These are phyloP conservation scores for Prunella himalayana DNA, from an alignment of 2,113 vertebrate genomes.

Conservation along the genomic window DNA sequence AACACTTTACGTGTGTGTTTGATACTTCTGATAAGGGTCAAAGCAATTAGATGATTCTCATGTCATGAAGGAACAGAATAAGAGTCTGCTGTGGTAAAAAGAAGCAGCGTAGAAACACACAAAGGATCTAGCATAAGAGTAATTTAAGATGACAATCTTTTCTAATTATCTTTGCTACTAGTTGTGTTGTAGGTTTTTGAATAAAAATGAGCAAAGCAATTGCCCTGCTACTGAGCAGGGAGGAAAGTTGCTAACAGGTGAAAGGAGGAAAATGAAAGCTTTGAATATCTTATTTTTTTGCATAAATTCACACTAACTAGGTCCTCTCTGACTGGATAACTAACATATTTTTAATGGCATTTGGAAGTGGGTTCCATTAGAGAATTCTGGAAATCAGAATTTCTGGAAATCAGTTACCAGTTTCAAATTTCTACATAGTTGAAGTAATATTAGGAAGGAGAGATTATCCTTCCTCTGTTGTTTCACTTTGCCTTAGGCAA, in stretches of 20 bases:
- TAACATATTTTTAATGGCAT: background rate
- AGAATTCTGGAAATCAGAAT: background rate
- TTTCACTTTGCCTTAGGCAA: background rate
- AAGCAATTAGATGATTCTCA: background rate
- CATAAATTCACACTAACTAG: background rate
- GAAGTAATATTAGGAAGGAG: background rate
- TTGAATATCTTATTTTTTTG: background rate
- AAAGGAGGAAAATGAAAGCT: background rate
- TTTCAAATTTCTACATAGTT: background rate
- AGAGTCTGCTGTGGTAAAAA: background rate
- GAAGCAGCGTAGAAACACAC: background rate
- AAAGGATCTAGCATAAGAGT: background rate
- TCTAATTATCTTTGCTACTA: background rate
- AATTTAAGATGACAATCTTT: background rate
- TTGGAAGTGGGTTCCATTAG: background rate
- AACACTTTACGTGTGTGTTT: background rate
- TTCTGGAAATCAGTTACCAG: background rate
- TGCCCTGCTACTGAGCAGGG: background rate
- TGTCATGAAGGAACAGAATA: background rate
- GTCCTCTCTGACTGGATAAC: background rate
- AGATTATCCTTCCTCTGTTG: background rate
- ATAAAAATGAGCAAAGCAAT: background rate
- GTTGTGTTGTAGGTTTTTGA: background rate
- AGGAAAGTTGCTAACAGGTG: background rate
- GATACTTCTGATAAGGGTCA: background rate